Percentiles rank a stretch among this genome's conserved stretches.
Evolutionary conservation across 2,113 vertebrate genomes (phyloP).

Genomic region (Empidonax alnorum): DNA sequence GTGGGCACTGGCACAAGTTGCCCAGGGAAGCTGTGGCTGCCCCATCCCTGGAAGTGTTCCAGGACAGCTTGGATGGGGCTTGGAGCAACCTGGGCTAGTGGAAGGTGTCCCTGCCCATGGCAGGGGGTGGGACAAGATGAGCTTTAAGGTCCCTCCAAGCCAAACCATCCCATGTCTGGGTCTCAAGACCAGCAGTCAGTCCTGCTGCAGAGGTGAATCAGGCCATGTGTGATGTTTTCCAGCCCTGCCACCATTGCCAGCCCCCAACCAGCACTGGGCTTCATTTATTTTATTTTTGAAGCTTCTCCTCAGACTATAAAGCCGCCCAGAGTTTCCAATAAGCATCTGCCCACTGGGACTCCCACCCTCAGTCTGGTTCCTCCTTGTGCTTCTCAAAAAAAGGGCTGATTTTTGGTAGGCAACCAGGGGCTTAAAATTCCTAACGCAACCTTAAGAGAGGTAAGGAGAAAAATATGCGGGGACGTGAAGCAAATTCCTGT

Average conservation of each 20-base stretch:
- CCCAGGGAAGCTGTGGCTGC: not conserved
- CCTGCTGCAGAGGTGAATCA: not conserved
- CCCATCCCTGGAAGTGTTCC: not conserved
- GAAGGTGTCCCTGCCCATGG: not conserved
- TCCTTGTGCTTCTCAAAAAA: not conserved
- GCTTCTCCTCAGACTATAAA: not conserved
- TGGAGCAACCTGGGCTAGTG: not conserved
- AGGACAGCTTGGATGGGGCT: not conserved
- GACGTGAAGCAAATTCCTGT: slow-evolving; percentile 27
- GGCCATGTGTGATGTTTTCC: not conserved
- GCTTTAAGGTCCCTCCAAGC: not conserved
- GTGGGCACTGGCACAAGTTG: not conserved
- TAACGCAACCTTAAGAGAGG: slow-evolving; percentile 24
- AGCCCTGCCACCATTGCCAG: not conserved
- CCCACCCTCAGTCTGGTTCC: not conserved
- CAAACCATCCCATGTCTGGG: not conserved
- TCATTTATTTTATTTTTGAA: not conserved
- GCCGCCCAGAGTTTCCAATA: not conserved
- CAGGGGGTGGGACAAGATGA: not conserved
- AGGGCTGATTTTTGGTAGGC: not conserved
- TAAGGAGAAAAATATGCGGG: slow-evolving; percentile 57
- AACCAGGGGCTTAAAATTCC: slow-evolving; percentile 11
- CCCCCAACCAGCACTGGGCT: rapidly evolving
- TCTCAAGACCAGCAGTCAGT: not conserved
- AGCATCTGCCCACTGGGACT: not conserved